Evolutionary conservation across 2,113 vertebrate genomes (phyloP).

Genomic region (Shinisaurus crocodilurus): DNA sequence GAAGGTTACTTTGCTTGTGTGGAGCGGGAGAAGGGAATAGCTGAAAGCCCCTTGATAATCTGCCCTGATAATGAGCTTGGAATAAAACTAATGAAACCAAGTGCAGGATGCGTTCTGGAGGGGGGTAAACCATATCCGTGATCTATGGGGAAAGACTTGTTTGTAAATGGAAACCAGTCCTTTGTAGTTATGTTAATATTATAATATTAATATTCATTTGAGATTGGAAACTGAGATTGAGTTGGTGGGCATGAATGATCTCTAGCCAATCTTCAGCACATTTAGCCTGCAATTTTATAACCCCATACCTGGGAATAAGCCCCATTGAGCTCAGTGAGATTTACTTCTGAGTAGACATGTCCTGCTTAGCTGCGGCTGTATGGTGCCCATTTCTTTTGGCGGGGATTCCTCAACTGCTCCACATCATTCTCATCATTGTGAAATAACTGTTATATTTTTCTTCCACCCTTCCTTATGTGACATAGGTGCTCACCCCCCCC

Average conservation of each 20-base stretch:
- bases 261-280: slow-evolving; percentile 22
- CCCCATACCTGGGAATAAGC: too few species aligned
- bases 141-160: not conserved
- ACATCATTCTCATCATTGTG: too few species aligned
- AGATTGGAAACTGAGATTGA: not conserved
- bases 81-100: slow-evolving; percentile 10
- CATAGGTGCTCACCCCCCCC: too few species aligned
- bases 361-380: not conserved
- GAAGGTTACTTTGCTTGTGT: slow-evolving; percentile 3
- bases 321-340: too few species aligned
- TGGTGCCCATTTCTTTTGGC: not conserved
- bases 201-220: not conserved
- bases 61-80: not conserved
- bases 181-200: not conserved
- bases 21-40: not conserved
- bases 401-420: not conserved
- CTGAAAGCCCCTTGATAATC: not conserved
- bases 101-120: not conserved
- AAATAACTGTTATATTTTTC: too few species aligned
- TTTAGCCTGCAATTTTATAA: not conserved
- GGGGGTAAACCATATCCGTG: not conserved
- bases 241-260: not conserved
- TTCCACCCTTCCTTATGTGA: too few species aligned
- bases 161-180: not conserved
- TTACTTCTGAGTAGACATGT: too few species aligned